Evolutionary conservation across 2,797 vertebrate species (phyloP), one percentile per base, ranked within the genome.

Genomic region (Acestrorhynchus altus): DNA sequence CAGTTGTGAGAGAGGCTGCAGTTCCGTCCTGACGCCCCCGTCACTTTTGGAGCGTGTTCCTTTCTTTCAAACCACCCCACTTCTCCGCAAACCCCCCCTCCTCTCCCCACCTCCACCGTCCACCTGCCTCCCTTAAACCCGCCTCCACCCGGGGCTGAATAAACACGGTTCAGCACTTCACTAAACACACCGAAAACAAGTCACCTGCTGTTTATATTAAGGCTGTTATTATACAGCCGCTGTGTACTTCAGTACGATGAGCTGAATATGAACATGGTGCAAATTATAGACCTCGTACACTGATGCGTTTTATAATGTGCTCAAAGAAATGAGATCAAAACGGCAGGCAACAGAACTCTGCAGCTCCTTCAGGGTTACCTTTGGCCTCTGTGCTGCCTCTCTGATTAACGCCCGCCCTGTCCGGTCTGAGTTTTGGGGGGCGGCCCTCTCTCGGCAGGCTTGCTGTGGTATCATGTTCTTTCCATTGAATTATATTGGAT

Each of bases 31-130:
- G 70, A 90, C 88, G 88, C 88, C 86, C 89, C 90, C 89, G 90
- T 94, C 92, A 92, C 92, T 92, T 92, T 83, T 77, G 87, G 86
- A 88, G 82, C 91, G 86, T 93, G 91, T 93, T 88, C 84, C 87
- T 80, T 91, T 92, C 89, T 84, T 84, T 92, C 90, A 92, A 80
- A 80, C 81, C 82, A 84, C 77, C 81, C 77, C 79, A 74, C 81
- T 35, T 85, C 76, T 72, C 83, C 35, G 22, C 63, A 52, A 63
- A 66, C 15, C 54, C 59, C 67, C 66, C 35, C 68, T 52, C 69
- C 63, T 66, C 11, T 64, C 11, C 61, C 8, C 56, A 42, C 5
- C n/a, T 31, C 52, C 72, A 52, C 77, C 72, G 84, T 76, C 82
- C 77, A 75, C 83, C 76, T 73, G 73, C 24, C 72, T 67, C 44